These are phyloP conservation scores for Hypena proboscidalis DNA, from an alignment of 2,888 invertebrate species.

Conservation along the genomic window DNA sequence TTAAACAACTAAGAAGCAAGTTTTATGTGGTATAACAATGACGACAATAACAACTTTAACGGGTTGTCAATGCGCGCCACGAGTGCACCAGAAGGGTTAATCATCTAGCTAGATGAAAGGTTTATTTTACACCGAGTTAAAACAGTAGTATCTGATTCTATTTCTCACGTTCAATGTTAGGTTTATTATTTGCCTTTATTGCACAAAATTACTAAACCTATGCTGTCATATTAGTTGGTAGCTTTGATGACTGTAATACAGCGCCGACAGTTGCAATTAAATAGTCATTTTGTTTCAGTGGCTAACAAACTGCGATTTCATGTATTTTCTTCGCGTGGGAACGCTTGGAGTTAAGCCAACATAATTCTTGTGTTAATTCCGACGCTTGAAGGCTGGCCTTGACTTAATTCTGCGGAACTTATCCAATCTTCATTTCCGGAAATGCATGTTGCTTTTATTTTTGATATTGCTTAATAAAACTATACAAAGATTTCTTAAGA, in stretches of 20 bases:
- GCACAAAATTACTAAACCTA: constrained; percentile 7
- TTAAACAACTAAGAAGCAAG: too few relatives aligned
- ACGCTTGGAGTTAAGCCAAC: constrained; percentile 30
- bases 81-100: too few relatives aligned
- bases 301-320: constrained; percentile 14
- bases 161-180: too few relatives aligned
- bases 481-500: too few relatives aligned
- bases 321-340: constrained; percentile 18
- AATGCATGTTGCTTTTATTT: background rate
- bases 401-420: constrained; percentile 21
- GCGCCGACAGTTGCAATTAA: constrained; percentile 14
- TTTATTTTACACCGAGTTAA: too few relatives aligned
- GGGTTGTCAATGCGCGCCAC: too few relatives aligned
- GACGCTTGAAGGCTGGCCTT: constrained; percentile 16
- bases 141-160: too few relatives aligned
- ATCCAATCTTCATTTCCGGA: constrained; percentile 5
- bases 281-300: constrained; percentile 20
- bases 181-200: too few relatives aligned
- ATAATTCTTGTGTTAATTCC: constrained; percentile 23
- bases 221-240: background rate
- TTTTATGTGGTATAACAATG: too few relatives aligned
- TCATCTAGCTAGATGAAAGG: too few relatives aligned
- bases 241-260: background rate
- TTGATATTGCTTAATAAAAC: background rate
- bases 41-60: too few relatives aligned